Evolutionary conservation across 2,888 invertebrate species (phyloP), one percentile per base, ranked within the genome.

Genomic region (Nomada flava): DNA sequence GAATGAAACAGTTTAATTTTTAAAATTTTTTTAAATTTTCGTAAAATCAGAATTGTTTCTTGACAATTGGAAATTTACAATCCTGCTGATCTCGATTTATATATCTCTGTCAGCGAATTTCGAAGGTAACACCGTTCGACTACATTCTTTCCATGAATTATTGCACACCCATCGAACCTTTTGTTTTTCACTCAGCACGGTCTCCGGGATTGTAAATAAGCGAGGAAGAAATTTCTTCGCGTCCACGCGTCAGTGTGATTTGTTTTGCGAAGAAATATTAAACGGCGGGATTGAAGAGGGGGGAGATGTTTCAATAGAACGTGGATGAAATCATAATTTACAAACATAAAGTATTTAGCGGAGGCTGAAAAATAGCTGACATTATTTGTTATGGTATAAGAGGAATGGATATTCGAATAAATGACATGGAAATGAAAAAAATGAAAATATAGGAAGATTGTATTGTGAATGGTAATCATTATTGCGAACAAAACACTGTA

Each of bases 121-220:
- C n/a, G n/a, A 18, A 26, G n/a, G 47, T 47, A 26, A 64, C 50
- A n/a, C 26, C 13, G 36, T 57, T 57, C 55, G 26, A 13, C 26
- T 55, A 69, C 23, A 57, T 36, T 36, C 36, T 57, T 57, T 26
- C 42, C 26, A 57, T 23, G 57, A 57, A 69, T 69, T 69, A 57
- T 57, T 26, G 69, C 26, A 23, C 44, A 29, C 36, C 53, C 52
- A 4, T 53, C 53, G 36, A 53, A 53, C 20, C 10, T 20, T 53
- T 53, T 53, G 53, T 36, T 53, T 67, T 20, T 67, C 53, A 42
- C 15, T 26, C 20, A 11, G 10, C 2, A 23, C 2, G 18, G 63
- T 9, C 63, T 50, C 23, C 63, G 47, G 47, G 47, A 2, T 36
- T 36, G 36, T 36, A 36, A 36, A 36, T 36, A 36, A 47, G 15